Evolutionary conservation across 1,140 invertebrate genomes (phyloP).

Genomic region (Callitettix versicolor): DNA sequence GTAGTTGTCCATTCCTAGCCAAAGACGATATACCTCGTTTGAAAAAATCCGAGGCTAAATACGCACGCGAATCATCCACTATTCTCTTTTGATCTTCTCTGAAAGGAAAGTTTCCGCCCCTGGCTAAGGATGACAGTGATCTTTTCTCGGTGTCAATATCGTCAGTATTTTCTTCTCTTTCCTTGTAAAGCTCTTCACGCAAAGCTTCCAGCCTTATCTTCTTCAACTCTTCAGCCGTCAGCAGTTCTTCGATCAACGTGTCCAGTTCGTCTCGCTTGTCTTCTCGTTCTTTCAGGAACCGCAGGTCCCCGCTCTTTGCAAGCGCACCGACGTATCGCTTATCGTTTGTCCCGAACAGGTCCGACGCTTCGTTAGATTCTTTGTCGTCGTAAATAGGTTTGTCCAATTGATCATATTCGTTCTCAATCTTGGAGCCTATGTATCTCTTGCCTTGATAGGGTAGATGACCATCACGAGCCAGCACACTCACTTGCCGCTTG

Average conservation of each 20-base stretch:
- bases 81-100: conserved; percentile 16
- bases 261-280: conserved; percentile 22
- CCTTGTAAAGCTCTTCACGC: conserved; percentile 20
- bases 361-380: conserved; percentile 12
- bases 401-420: conserved; percentile 15
- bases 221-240: conserved; percentile 20
- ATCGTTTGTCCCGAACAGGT: conserved; percentile 6
- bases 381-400: conserved; percentile 9
- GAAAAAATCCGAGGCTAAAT: conserved; percentile 1
- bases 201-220: conserved; percentile 20
- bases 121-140: conserved; percentile 19
- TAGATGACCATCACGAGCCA: conserved; percentile 21
- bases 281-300: conserved; percentile 13
- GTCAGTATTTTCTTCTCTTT: conserved; percentile 17
- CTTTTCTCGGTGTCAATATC: conserved; percentile 20
- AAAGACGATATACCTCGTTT: conserved; percentile 21
- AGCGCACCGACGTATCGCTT: conserved; percentile 24
- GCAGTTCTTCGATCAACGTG: conserved; percentile 17
- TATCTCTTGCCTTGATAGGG: conserved; percentile 22
- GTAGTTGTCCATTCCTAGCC: conserved; percentile 19
- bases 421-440: conserved; percentile 15
- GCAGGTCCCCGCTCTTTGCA: conserved; percentile 21
- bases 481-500: conserved; percentile 21
- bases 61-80: conserved; percentile 14
- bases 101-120: conserved; percentile 19